Base-by-base conservation (phyloP, 2,888 invertebrate species). In the Lithophane socia region DNA sequence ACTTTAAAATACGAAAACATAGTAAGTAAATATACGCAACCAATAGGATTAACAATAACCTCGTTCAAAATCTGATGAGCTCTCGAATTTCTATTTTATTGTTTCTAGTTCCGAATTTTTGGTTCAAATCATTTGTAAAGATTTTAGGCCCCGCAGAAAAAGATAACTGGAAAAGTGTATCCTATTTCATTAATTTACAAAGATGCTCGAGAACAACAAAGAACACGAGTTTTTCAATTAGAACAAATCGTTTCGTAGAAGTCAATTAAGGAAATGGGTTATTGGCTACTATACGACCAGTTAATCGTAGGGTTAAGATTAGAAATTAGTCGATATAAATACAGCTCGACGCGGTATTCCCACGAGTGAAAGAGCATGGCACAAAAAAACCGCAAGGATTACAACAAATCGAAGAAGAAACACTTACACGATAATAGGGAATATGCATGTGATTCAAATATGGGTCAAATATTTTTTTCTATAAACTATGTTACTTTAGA, bases 211-310 rank as follows among this genome's bases (percentile, higher is more conserved):
- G n/a, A 69, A 63, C n/a, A 61, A 63, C 47, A 52, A 73, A 52
- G 16, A 56, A 65, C 47, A 75, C 10, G 63, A 66, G 29, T 54
- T 29, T 52, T 71, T 82, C 61, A 74, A 84, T 85, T 85, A 71
- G 37, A 61, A 73, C 37, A 64, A 77, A 75, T 67, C 37, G 66
- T 52, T 68, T 61, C 49, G 86, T 79, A 58, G 71, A 44, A 69
- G 72, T 63, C 63, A 86, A 79, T 83, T 76, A 76, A 68, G 42
- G 44, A 79, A 75, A 79, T 83, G 29, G 74, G 64, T 79, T 66
- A 58, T 18, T n/a, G n/a, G n/a, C n/a, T n/a, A n/a, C n/a, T 70
- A 42, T 60, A 64, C 29, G 18, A 64, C 10, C 29, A 63, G 37
- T 63, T 47, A 37, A 49, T 56, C 21, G 54, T 29, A 84, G 61